Evolutionary conservation across 2,888 invertebrate species (phyloP).

Genomic region (Reticulitermes lucifugus): DNA sequence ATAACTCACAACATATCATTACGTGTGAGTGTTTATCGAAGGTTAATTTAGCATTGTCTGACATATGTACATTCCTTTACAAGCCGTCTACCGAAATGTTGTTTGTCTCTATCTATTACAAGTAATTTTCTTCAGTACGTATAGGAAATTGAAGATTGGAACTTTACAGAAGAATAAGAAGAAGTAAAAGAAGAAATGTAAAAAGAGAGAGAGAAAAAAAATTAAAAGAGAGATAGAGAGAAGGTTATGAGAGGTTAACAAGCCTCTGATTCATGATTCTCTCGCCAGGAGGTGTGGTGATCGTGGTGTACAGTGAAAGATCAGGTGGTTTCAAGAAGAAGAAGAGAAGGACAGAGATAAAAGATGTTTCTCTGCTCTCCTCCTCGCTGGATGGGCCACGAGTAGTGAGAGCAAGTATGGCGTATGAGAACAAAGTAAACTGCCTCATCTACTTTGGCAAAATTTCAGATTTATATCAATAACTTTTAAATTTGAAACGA

Average conservation of each 20-base stretch:
- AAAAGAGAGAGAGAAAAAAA: background rate
- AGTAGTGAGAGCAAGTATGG: background rate
- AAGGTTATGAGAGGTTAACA: constrained; percentile 52
- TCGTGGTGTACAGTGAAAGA: constrained; percentile 46
- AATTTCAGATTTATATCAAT: background rate
- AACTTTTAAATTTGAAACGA: background rate
- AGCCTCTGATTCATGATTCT: constrained; percentile 52
- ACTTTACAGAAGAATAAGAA: background rate
- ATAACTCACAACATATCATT: background rate
- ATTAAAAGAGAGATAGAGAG: background rate
- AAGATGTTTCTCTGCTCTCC: background rate
- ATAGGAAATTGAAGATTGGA: background rate
- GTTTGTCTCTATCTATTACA: background rate
- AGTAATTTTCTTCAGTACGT: constrained; percentile 17
- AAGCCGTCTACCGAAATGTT: background rate
- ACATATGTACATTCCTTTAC: background rate
- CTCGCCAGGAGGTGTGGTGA: constrained; percentile 48
- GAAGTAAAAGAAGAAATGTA: background rate
- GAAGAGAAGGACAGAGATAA: background rate
- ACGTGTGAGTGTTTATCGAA: background rate
- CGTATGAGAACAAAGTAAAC: background rate
- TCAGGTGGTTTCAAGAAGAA: constrained; percentile 27
- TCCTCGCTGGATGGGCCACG: background rate
- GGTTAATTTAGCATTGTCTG: background rate
- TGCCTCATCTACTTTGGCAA: constrained; percentile 1